phyloP scores from a whole-genome alignment of 2,888 invertebrate genomes.

The Dynastes tityus region DNA sequence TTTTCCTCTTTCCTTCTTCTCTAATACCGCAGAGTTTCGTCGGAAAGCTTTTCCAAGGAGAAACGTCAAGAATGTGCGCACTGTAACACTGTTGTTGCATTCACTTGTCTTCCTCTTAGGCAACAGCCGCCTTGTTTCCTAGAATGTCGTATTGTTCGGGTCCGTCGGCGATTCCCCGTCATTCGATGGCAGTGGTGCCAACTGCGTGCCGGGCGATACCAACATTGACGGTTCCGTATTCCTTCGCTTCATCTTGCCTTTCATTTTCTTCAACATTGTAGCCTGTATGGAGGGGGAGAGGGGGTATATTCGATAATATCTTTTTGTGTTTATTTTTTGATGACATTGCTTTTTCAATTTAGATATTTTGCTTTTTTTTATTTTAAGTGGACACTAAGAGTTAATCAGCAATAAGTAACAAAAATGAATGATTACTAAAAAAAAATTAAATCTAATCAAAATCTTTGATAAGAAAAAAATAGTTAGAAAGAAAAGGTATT shows the following conservation, averaged over 20 bases:
- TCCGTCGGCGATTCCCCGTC: constrained; percentile 71
- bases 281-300: constrained; percentile 78
- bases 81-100: background rate
- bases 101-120: background rate
- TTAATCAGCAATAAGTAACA: background rate
- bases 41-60: background rate
- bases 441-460: background rate
- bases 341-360: background rate
- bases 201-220: constrained; percentile 72
- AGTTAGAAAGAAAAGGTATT: background rate
- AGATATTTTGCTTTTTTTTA: background rate
- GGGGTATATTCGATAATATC: constrained; percentile 35
- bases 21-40: background rate
- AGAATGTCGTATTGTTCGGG: constrained; percentile 69
- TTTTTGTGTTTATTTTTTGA: background rate
- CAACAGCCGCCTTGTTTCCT: constrained; percentile 39
- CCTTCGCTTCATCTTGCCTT: constrained; percentile 96
- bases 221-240: constrained; percentile 91
- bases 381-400: too few relatives aligned
- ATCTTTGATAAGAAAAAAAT: background rate
- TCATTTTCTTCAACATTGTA: constrained; percentile 99
- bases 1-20: background rate
- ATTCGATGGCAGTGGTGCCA: constrained; percentile 70
- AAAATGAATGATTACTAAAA: background rate
- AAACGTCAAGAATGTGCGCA: background rate